Evolutionary conservation across 2,797 vertebrate genomes (phyloP), one percentile per base, ranked within the genome.

Genomic region (Molossus molossus): DNA sequence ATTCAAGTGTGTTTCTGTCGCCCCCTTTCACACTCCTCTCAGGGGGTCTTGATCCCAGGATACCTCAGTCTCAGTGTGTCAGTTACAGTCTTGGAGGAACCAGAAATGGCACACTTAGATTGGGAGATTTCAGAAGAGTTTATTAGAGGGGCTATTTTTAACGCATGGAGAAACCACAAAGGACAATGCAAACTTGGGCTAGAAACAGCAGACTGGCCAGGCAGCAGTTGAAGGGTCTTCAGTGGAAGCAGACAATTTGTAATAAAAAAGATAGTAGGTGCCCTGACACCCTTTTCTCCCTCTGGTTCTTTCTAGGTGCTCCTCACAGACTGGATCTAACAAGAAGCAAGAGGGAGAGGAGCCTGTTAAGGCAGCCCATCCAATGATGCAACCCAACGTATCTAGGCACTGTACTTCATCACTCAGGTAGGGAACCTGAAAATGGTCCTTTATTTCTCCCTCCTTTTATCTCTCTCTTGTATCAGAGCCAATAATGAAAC

Each of bases 21-120:
- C 40, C 40, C 40, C 40, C 40, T 6, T 1, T 48, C 4, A 11
- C 0, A 11, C 4, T 50, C 29, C 1, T 20, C 33, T 3, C 10
- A 17, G 17, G 20, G 29, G 29, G 5, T 58, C 15, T 53, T 50
- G n/a, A 70, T 33, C 92, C 17, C n/a, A 64, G 72, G 60, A 64
- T 57, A 37, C 20, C 15, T 53, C 76, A 60, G 17, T 79, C 33
- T 82, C 62, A 57, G 1, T 53, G 9, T 50, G 33, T 76, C 10
- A 65, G 9, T 45, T 33, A 85, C 55, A 25, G 5, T 80, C 33
- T 91, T 81, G 67, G 72, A 27, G 45, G 73, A 92, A 21, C 21
- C 5, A 73, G 65, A 81, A 37, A 60, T 29, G 40, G 18, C 27
- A 69, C 8, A 57, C 12, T 76, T 5, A 27, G 81, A 53, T 11